Evolutionary conservation across 2,888 invertebrate species (phyloP).

Genomic region (Leptinotarsa tumamoca): DNA sequence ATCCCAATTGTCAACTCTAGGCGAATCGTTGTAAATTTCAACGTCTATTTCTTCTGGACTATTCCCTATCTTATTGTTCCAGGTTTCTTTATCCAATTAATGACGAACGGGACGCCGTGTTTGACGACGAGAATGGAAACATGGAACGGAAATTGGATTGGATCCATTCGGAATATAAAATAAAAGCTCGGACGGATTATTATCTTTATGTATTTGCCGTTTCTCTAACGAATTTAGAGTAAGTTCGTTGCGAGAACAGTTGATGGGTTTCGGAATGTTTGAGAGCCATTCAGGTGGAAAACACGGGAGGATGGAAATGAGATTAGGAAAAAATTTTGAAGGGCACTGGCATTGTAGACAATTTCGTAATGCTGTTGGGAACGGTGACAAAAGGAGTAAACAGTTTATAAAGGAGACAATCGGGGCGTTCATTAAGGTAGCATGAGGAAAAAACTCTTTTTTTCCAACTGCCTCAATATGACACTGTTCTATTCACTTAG

Average conservation of each 20-base stretch:
- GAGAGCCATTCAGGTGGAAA: neutral
- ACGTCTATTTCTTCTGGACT: neutral
- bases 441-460: too few relatives aligned
- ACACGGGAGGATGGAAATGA: neutral
- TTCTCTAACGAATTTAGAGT: conserved; percentile 11
- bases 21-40: too few relatives aligned
- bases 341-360: neutral
- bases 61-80: conserved; percentile 13
- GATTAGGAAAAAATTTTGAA: neutral
- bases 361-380: neutral
- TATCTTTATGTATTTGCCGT: conserved; percentile 9
- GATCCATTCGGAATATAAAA: conserved; percentile 14
- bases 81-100: conserved; percentile 14
- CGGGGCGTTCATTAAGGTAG: too few relatives aligned
- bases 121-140: conserved; percentile 13
- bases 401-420: too few relatives aligned
- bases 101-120: conserved; percentile 1
- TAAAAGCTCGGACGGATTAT: conserved; percentile 6
- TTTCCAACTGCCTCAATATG: too few relatives aligned
- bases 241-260: neutral
- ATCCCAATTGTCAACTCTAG: too few relatives aligned
- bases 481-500: too few relatives aligned
- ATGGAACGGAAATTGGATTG: conserved; percentile 13
- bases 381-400: too few relatives aligned
- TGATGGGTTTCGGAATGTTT: neutral